Conservation (phyloP, 2,888 invertebrate genomes). For the Agrochola lychnidis region DNA sequence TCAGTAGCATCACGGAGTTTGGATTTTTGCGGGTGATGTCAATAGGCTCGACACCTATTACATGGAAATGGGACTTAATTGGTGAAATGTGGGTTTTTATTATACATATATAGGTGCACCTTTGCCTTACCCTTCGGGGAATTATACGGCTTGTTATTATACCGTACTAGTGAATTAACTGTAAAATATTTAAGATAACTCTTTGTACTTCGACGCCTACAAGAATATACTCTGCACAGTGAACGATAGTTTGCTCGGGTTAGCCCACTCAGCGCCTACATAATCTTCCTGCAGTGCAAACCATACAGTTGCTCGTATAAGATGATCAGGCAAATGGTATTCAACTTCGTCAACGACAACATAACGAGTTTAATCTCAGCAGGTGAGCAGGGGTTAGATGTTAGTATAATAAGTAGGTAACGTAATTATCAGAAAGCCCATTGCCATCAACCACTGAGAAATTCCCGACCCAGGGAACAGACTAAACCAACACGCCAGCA, state of each 20-base stretch:
- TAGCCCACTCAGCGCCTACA: slow-evolving; percentile 23
- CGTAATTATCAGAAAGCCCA: too few species aligned
- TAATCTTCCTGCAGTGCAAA: background rate
- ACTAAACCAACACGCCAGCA: background rate
- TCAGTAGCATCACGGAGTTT: too few species aligned
- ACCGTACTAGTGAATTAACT: background rate
- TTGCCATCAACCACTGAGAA: too few species aligned
- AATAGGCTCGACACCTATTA: background rate
- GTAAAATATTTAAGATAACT: background rate
- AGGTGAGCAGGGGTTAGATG: background rate
- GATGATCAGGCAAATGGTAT: slow-evolving; percentile 10
- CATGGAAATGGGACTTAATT: too few species aligned
- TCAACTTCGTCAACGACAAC: background rate
- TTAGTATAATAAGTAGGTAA: too few species aligned
- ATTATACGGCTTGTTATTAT: background rate
- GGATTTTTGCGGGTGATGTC: background rate
- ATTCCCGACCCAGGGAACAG: background rate
- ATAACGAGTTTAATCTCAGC: background rate
- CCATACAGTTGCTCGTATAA: slow-evolving; percentile 20
- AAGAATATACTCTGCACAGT: background rate
- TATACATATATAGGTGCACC: background rate
- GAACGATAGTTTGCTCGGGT: too few species aligned
- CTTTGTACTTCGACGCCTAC: slow-evolving; percentile 2
- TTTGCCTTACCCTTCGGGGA: background rate
- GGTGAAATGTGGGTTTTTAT: background rate